Base-by-base conservation (phyloP, 2,888 invertebrate genomes). In the Tachina lurida region DNA sequence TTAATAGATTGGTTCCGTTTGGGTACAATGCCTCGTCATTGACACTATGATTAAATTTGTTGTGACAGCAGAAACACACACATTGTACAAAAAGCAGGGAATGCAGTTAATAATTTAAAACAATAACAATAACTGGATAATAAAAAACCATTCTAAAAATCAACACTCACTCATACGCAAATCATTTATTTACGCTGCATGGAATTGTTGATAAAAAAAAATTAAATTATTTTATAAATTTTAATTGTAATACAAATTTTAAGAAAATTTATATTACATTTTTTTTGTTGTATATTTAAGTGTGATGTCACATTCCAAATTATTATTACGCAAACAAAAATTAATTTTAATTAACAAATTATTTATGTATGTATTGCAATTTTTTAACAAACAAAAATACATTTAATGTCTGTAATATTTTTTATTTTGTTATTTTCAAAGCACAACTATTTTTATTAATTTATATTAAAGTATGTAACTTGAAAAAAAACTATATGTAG, bases 1-100 rank as follows among this genome's bases (percentile, higher is more conserved):
- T 95, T 95, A 1, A 95, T 96, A 2, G 96, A 96, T 87, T 99
- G 98, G 98, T 97, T 97, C 93, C 95, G 96, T 1, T 93, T 98
- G 80, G 94, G 94, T 1, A 89, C 91, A 76, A 88, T 93, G 88
- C 88, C 92, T 22, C 89, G 93, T 76, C 86, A 86, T 80, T 86
- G 83, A 86, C 86, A 31, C 47, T 70, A 31, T 67, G 49, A 58
- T 58, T 41, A 74, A 70, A 17, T 13, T 39, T 49, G 47, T 49
- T 60, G 65, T 65, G 45, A 52, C 65, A 54, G 22, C 49, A 7
- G 52, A 10, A 0, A 65, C 1, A n/a, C 31, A 47, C 22, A 49
- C 10, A 43, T 58, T 60, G 31, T 65, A 77, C 56, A 78, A 74
- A 71, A 13, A 60, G 60, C 81, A 78, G 73, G 71, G 73, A 63